phyloP scores from a whole-genome alignment of 2,797 vertebrate species.

The Loris lydekkerianus region DNA sequence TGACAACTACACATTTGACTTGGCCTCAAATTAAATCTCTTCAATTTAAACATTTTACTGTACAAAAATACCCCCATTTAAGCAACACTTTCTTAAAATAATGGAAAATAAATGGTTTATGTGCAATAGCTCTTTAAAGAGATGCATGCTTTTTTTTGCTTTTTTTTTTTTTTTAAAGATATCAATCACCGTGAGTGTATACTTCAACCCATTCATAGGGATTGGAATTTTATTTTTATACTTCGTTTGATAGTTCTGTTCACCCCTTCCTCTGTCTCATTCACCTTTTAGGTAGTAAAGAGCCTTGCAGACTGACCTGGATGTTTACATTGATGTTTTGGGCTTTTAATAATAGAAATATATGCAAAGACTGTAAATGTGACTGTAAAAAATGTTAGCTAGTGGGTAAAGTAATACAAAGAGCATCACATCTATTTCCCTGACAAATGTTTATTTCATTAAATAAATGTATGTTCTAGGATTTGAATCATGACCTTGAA shows the following conservation, averaged over 20 bases:
- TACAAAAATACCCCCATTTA: conserved; percentile 73
- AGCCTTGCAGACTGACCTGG: no score
- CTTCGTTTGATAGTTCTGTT: neutral
- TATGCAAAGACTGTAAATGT: neutral
- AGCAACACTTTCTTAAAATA: conserved; percentile 81
- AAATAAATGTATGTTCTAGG: conserved; percentile 8
- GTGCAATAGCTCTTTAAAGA: conserved; percentile 65
- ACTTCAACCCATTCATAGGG: conserved; percentile 41
- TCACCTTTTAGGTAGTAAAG: conserved; percentile 42
- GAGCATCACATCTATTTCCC: neutral
- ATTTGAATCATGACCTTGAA: conserved; percentile 48
- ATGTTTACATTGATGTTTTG: neutral
- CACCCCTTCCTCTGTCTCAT: neutral
- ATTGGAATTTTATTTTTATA: conserved; percentile 62
- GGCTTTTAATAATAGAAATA: conserved; percentile 24
- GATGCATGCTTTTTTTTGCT: neutral
- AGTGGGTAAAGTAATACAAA: conserved; percentile 14
- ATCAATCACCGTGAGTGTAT: conserved; percentile 41
- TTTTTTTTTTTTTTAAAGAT: neutral
- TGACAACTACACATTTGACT: conserved; percentile 78
- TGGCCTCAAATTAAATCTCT: conserved; percentile 85
- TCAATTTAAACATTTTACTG: conserved; percentile 75
- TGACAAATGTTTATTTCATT: conserved; percentile 13
- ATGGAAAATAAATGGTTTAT: conserved; percentile 80
- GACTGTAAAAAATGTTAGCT: neutral